Conservation (phyloP, 2,888 invertebrate species). For the Agrotis exclamationis region DNA sequence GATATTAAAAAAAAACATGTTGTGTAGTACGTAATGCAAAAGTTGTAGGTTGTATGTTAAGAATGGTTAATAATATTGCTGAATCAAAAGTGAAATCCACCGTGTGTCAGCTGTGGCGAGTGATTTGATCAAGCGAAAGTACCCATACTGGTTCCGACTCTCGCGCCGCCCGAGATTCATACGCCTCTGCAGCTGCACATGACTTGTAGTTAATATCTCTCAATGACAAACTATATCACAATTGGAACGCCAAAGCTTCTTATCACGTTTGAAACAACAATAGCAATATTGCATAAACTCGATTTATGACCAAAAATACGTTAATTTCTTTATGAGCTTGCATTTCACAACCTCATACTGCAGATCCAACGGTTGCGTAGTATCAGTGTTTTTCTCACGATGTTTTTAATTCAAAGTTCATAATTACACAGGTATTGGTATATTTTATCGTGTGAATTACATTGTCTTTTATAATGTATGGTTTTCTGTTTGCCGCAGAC, state of each 20-base stretch:
- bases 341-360: conserved; percentile 44
- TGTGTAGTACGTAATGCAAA: conserved; percentile 33
- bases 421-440: conserved; percentile 30
- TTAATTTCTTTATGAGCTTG: conserved; percentile 32
- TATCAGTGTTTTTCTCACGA: conserved; percentile 44
- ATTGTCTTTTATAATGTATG: conserved; percentile 12
- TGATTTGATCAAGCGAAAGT: conserved; percentile 87
- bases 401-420: conserved; percentile 32
- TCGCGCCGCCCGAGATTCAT: conserved; percentile 71
- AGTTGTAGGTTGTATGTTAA: conserved; percentile 10
- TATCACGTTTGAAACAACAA: conserved; percentile 46
- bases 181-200: conserved; percentile 67
- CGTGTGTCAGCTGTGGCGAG: conserved; percentile 78
- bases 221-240: conserved; percentile 64
- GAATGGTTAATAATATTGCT: conserved; percentile 51
- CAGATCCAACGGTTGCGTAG: conserved; percentile 35
- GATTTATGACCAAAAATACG: conserved; percentile 41
- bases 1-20: conserved; percentile 27
- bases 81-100: conserved; percentile 87
- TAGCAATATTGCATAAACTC: conserved; percentile 38
- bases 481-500: conserved; percentile 90
- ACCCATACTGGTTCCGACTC: conserved; percentile 85
- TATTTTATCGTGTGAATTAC: conserved; percentile 24
- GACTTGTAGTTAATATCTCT: conserved; percentile 60
- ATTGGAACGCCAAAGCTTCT: conserved; percentile 42